These are phyloP conservation scores for Ennomos erosarius DNA, from an alignment of 2,888 invertebrate genomes.

Conservation along the genomic window DNA sequence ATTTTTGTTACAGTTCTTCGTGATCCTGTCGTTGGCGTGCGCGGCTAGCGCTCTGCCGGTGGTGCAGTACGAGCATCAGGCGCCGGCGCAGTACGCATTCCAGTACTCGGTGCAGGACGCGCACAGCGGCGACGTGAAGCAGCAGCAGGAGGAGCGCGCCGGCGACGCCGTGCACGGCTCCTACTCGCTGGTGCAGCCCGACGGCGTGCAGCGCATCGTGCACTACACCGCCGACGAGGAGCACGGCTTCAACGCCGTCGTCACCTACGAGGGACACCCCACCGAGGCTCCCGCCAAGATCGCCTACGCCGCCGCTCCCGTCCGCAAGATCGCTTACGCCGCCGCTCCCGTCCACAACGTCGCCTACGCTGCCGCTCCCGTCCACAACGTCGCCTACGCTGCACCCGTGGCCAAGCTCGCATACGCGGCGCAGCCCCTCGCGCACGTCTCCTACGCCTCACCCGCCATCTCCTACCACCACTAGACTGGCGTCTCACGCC, in stretches of 20 bases:
- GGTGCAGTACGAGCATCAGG: constrained; percentile 61
- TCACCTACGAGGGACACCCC: constrained; percentile 75
- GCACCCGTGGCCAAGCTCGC: constrained; percentile 53
- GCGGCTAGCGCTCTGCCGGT: constrained; percentile 46
- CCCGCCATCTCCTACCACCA: constrained; percentile 74
- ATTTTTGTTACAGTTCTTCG: constrained; percentile 55
- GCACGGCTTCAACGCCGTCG: constrained; percentile 77
- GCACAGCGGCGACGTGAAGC: constrained; percentile 76
- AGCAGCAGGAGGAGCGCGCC: constrained; percentile 74
- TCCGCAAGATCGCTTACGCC: constrained; percentile 44
- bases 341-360: constrained; percentile 40
- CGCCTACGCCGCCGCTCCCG: constrained; percentile 46
- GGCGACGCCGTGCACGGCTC: constrained; percentile 77
- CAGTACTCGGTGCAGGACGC: constrained; percentile 75
- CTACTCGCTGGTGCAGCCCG: constrained; percentile 79
- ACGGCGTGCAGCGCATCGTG: constrained; percentile 75
- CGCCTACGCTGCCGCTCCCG: constrained; percentile 65
- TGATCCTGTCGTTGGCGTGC: constrained; percentile 61
- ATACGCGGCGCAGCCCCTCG: constrained; percentile 52
- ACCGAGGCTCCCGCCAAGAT: constrained; percentile 39
- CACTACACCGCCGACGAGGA: constrained; percentile 75
- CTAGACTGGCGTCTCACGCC: constrained; percentile 44
- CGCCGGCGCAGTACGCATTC: constrained; percentile 76
- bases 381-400: too few relatives aligned
- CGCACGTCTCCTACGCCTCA: constrained; percentile 69